These are phyloP conservation scores for Drosophila neocordata DNA, from an alignment of 1,140 invertebrate species.

Conservation along the genomic window DNA sequence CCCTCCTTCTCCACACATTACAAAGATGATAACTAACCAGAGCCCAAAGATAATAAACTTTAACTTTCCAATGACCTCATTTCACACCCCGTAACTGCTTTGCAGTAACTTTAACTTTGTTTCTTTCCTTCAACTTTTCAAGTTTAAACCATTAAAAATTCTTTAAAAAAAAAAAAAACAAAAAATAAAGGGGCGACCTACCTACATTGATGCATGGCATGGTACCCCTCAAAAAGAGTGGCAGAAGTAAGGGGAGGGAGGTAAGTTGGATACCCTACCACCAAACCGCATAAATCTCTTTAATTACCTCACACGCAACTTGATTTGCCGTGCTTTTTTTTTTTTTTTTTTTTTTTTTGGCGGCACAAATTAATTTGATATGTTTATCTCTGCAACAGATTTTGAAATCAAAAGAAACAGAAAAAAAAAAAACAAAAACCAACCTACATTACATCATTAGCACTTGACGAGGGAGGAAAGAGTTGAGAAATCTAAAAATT, in stretches of 20 bases:
- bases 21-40: slow-evolving; percentile 27
- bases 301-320: slow-evolving; percentile 20
- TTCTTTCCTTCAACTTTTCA: slow-evolving; percentile 11
- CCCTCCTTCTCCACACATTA: background rate
- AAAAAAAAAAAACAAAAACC: slow-evolving; percentile 8
- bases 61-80: slow-evolving; percentile 52
- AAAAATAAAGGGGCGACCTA: slow-evolving; percentile 3
- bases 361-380: slow-evolving; percentile 46
- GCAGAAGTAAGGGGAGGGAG: background rate
- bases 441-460: slow-evolving; percentile 34
- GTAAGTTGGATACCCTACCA: background rate
- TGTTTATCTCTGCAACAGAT: slow-evolving; percentile 28
- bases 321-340: slow-evolving; percentile 4
- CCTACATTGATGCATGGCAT: slow-evolving; percentile 5
- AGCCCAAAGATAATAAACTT: slow-evolving; percentile 35
- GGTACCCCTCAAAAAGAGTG: background rate
- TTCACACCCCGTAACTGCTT: slow-evolving; percentile 39
- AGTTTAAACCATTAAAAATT: slow-evolving; percentile 18
- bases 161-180: slow-evolving; percentile 2
- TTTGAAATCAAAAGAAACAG: slow-evolving; percentile 10
- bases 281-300: slow-evolving; percentile 18
- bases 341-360: slow-evolving; percentile 5
- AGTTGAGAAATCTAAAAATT: background rate
- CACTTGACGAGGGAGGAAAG: slow-evolving; percentile 13
- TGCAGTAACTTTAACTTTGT: background rate